Conservation (phyloP, 2,888 invertebrate genomes). For the Junonia oenone region DNA sequence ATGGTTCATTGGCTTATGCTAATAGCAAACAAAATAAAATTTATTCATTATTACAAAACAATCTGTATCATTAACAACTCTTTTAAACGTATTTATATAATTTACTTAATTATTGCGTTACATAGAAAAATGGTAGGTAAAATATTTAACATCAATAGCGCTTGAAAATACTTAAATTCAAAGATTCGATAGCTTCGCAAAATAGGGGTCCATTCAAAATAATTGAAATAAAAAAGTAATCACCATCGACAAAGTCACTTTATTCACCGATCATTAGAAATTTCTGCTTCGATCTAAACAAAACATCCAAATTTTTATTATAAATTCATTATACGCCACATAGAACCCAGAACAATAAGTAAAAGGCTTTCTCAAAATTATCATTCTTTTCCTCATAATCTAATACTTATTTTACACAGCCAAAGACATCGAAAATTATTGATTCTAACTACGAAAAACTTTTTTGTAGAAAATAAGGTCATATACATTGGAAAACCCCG, state of each 20-base stretch:
- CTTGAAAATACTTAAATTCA: not conserved
- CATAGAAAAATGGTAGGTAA: conserved; percentile 71
- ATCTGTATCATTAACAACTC: not conserved
- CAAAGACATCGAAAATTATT: conserved; percentile 74
- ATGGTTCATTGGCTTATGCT: not conserved
- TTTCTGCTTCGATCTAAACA: conserved; percentile 70
- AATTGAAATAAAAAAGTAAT: conserved; percentile 49
- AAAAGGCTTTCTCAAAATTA: conserved; percentile 75
- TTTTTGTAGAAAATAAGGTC: conserved; percentile 57
- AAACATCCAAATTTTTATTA: conserved; percentile 63
- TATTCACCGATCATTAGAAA: conserved; percentile 70
- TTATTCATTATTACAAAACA: not conserved
- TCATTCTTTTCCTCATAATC: conserved; percentile 50
- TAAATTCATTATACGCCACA: conserved; percentile 56
- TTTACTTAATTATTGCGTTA: conserved; percentile 30
- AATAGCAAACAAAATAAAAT: not conserved
- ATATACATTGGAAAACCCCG: conserved; percentile 56
- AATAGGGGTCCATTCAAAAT: conserved; percentile 35
- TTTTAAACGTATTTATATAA: not conserved
- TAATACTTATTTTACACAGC: conserved; percentile 72
- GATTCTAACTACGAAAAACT: conserved; percentile 60
- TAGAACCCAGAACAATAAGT: conserved; percentile 57
- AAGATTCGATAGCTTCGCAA: conserved; percentile 63
- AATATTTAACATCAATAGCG: conserved; percentile 15
- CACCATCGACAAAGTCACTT: conserved; percentile 69